These are phyloP conservation scores for Callyntrura sp. DNA, from an alignment of 2,888 invertebrate species.

Conservation along the genomic window DNA sequence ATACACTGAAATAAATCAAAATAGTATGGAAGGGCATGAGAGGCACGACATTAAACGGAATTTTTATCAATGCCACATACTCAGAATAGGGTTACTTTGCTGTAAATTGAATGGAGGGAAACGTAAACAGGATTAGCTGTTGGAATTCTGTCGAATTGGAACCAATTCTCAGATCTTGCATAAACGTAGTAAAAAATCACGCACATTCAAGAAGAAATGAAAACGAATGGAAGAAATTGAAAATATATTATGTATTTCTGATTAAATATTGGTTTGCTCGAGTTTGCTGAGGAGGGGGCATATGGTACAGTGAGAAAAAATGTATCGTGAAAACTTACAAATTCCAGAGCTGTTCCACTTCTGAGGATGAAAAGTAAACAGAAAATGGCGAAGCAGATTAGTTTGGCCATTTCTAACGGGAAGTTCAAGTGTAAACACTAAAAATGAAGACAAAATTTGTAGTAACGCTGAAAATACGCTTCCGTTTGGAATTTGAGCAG, in stretches of 20 bases:
- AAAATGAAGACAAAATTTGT: conserved; percentile 15
- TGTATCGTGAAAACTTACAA: conserved; percentile 62
- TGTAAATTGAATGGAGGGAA: background rate
- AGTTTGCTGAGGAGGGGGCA: no score
- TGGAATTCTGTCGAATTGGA: conserved; percentile 29
- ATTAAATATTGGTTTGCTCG: no score
- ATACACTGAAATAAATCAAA: conserved; percentile 75
- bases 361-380: conserved; percentile 75
- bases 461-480: background rate
- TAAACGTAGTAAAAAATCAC: background rate
- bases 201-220: no score
- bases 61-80: background rate
- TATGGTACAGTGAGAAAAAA: no score
- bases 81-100: no score
- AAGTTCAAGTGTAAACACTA: conserved; percentile 29
- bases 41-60: conserved; percentile 9
- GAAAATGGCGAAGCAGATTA: conserved; percentile 47
- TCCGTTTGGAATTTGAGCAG: background rate
- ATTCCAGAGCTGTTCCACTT: conserved; percentile 68
- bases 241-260: background rate
- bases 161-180: background rate
- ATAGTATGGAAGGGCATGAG: conserved; percentile 5
- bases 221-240: no score
- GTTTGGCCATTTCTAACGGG: conserved; percentile 23
- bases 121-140: conserved; percentile 1